Base-by-base conservation (phyloP, 2,888 invertebrate genomes). In the Hypomecis atomaria region DNA sequence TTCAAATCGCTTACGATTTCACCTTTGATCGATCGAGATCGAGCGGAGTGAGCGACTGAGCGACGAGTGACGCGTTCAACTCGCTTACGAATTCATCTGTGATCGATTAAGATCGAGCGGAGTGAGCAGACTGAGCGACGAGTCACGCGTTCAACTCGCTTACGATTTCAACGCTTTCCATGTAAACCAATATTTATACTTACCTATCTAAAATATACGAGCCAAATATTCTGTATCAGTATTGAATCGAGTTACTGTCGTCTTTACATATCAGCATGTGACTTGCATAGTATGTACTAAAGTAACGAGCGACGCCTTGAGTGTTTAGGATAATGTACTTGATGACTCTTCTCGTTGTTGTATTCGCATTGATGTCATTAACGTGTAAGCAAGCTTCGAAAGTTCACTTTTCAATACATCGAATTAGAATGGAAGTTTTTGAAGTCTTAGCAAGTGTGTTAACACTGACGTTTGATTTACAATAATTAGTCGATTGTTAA, bases 261-360 rank as follows among this genome's bases (percentile, higher is more conserved):
- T 88, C 83, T 86, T 88, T 89, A 92, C 92, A 92, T 92, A 92
- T 92, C 92, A 92, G 87, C 84, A 85, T 87, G 90, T 90, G 91
- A 90, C 89, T 90, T 90, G 87, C 83, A 81, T 89, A 89, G 86
- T 82, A 55, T 54, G 81, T 85, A 85, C 82, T 85, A 83, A 82
- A 81, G 72, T 69, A 82, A 78, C 81, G 83, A 85, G 78, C 76
- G 78, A 80, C 83, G 84, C 86, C 84, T 85, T 84, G 77, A 72
- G 78, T 86, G 84, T 81, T 83, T 83, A 82, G 77, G 71, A 70
- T 82, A 81, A 82, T 81, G 76, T 79, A 79, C 78, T 84, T 79
- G 78, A 84, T 79, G 78, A 84, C 74, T 82, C 79, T 82, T 86
- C 81, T 87, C 76, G 80, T 83, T 83, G 85, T 88, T 85, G 84